Evolutionary conservation across 53 echinoderm and acorn worm genomes (phyloP).

Genomic region (Stichopus horrens): DNA sequence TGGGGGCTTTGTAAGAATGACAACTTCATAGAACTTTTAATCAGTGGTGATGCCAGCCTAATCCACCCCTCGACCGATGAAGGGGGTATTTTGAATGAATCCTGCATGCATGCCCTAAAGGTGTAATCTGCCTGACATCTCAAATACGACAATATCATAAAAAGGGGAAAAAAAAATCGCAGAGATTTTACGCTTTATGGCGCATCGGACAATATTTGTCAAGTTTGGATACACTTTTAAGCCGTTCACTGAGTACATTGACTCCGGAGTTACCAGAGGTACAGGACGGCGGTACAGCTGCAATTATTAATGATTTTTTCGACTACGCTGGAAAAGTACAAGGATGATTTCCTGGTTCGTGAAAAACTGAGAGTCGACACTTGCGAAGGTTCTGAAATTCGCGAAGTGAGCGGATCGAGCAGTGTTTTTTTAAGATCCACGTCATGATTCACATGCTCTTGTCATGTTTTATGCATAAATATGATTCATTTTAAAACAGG

Average conservation of each 20-base stretch:
- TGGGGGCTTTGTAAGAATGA: conserved; percentile 37
- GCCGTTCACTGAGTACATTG: conserved; percentile 35
- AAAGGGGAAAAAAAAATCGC: neutral
- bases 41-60: conserved; percentile 22
- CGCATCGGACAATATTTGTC: conserved; percentile 18
- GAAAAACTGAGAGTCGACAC: neutral
- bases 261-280: conserved; percentile 1
- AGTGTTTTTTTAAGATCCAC: too few species aligned
- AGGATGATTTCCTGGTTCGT: neutral
- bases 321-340: neutral
- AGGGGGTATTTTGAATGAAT: conserved; percentile 19
- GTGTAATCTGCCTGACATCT: conserved; percentile 13
- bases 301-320: neutral
- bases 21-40: conserved; percentile 44
- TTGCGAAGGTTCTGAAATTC: too few species aligned
- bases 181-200: conserved; percentile 34
- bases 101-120: conserved; percentile 24
- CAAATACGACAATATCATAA: conserved; percentile 11
- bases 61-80: conserved; percentile 8
- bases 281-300: conserved; percentile 5
- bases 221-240: conserved; percentile 20
- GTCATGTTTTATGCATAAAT: too few species aligned
- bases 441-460: too few species aligned
- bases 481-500: too few species aligned
- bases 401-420: too few species aligned